Percentiles rank a stretch among this genome's conserved stretches.
Conservation (phyloP, 2,888 invertebrate species). For the Biston betularia region DNA sequence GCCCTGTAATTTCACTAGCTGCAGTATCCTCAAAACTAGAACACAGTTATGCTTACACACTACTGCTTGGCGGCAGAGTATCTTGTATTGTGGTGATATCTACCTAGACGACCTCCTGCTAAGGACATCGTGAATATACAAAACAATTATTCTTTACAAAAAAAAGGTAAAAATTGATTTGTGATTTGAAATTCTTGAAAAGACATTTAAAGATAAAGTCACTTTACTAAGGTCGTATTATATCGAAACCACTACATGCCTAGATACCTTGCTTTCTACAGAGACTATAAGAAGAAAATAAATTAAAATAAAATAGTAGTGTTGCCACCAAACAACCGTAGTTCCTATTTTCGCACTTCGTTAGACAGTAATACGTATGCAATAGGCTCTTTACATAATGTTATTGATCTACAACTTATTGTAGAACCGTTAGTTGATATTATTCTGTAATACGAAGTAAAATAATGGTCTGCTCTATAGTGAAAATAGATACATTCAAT, state of each 20-base stretch:
- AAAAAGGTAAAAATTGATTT: too few species aligned
- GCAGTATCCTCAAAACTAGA: too few species aligned
- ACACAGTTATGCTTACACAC: too few species aligned
- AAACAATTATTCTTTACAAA: too few species aligned
- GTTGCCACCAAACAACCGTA: constrained; percentile 52
- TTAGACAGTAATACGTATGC: constrained; percentile 43
- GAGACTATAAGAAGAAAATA: constrained; percentile 31
- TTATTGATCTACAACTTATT: constrained; percentile 39
- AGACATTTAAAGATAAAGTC: neutral
- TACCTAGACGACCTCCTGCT: too few species aligned
- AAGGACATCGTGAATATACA: too few species aligned
- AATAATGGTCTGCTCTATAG: constrained; percentile 14
- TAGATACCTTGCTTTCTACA: constrained; percentile 57
- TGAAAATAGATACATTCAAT: neutral
- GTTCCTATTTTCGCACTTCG: constrained; percentile 63
- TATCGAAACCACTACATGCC: constrained; percentile 26
- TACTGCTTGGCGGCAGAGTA: too few species aligned
- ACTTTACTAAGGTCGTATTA: neutral
- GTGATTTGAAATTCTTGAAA: too few species aligned
- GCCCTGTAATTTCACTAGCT: too few species aligned
- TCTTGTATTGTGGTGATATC: too few species aligned
- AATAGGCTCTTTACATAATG: constrained; percentile 49
- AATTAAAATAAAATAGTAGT: constrained; percentile 32
- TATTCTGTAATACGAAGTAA: constrained; percentile 21
- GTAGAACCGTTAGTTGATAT: constrained; percentile 29